Evolutionary conservation across 1,140 invertebrate genomes (phyloP).

Genomic region (Metopolophium dirhodum): DNA sequence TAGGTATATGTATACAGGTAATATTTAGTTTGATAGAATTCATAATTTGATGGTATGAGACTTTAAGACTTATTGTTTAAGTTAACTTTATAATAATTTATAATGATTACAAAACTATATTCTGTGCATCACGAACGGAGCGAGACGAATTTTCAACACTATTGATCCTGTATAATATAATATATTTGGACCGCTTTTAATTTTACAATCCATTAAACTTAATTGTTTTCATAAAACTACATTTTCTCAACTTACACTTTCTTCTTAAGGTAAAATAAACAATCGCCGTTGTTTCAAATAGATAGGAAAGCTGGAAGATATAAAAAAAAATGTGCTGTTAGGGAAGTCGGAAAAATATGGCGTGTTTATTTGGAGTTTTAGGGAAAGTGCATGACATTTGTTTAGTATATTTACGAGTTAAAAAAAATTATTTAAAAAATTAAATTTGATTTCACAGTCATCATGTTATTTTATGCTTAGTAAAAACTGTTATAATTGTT

Average conservation of each 20-base stretch:
- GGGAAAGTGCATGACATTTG: neutral
- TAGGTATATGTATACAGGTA: neutral
- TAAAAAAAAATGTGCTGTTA: neutral
- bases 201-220: conserved; percentile 13
- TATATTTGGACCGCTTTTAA: neutral
- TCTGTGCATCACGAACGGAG: neutral
- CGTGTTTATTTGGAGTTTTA: neutral
- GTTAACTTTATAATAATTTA: conserved; percentile 1
- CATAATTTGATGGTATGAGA: neutral
- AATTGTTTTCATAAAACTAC: conserved; percentile 13
- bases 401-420: neutral
- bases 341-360: neutral
- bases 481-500: neutral
- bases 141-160: neutral
- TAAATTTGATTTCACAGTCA: too few species aligned
- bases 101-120: conserved; percentile 14
- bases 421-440: neutral
- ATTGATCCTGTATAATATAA: conserved; percentile 1
- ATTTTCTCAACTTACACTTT: neutral
- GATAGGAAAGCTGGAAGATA: neutral
- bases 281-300: neutral
- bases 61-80: neutral
- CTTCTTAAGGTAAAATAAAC: conserved; percentile 12
- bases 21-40: neutral
- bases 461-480: neutral